Evolutionary conservation across 2,888 invertebrate genomes (phyloP).

Genomic region (Glyphotaelius pellucidus): DNA sequence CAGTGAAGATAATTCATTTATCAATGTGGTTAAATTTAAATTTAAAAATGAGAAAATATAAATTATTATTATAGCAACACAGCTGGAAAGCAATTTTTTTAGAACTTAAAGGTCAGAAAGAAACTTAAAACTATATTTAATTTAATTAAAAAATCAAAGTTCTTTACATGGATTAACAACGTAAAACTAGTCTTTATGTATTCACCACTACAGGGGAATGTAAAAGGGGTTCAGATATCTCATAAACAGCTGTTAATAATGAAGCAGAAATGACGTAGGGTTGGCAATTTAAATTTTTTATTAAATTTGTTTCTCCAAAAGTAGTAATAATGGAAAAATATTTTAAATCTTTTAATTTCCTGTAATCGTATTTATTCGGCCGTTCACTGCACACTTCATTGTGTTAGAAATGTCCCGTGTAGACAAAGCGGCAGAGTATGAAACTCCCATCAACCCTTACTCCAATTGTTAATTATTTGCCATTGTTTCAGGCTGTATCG

Average conservation of each 20-base stretch:
- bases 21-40: not conserved
- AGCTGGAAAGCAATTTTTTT: too few species aligned
- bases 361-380: not conserved
- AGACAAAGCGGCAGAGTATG: not conserved
- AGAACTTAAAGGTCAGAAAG: too few species aligned
- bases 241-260: too few species aligned
- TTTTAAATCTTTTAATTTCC: not conserved
- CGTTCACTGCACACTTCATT: not conserved
- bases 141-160: not conserved
- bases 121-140: not conserved
- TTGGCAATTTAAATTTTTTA: not conserved
- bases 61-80: too few species aligned
- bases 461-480: slow-evolving; percentile 36
- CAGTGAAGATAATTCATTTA: too few species aligned
- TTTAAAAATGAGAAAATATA: too few species aligned
- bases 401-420: not conserved
- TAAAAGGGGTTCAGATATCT: not conserved
- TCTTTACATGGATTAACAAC: not conserved
- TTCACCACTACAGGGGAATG: not conserved
- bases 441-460: not conserved
- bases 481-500: slow-evolving; percentile 37
- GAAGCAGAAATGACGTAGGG: not conserved
- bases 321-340: too few species aligned
- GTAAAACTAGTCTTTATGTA: not conserved
- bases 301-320: too few species aligned